Evolutionary conservation across 2,797 vertebrate species (phyloP), one percentile per base, ranked within the genome.

Genomic region (Cynopterus sphinx): DNA sequence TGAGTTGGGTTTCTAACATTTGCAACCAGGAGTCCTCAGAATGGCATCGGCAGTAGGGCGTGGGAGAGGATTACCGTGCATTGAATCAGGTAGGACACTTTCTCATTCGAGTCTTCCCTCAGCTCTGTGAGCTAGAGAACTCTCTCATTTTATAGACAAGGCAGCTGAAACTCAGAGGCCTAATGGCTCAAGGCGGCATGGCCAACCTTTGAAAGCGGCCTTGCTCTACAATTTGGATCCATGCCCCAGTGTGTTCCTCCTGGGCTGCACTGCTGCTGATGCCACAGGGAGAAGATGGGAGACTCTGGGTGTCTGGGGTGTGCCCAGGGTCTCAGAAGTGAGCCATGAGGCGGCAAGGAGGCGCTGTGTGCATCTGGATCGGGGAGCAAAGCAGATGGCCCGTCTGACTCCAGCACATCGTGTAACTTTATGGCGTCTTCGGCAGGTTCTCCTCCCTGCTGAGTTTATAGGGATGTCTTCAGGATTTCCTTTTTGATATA

Each of bases 401-500:
- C 96, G 70, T 95, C 96, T 90, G 97, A 96, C 96, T 98, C 97
- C 91, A 90, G 97, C 97, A 84, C 96, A 87, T 98, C 92, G 89
- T 97, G 97, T 90, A 97, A 97, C 97, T 98, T 98, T 98, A 98
- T 81, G 98, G 98, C 96, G 63, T 95, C 97, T 67, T 95, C 91
- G 92, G 98, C 98, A 98, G 98, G 98, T 98, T 98, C 98, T 97
- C 97, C 97, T 97, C 97, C 98, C 98, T 61, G 97, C 98, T 98
- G 98, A 74, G 77, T 98, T 98, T 98, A 98, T 97, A 96, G 98
- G 97, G 97, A 97, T 98, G 98, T 98, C 98, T 98, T 98, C 98
- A 97, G 98, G 98, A 98, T 98, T 98, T 98, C 98, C 98, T 95
- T 97, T 97, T 95, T 98, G 98, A 98, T 98, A 98, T 98, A 98